Percentiles rank a stretch among this genome's conserved stretches.
Conservation (phyloP, 2,888 invertebrate genomes). For the Amphimallon solstitiale region DNA sequence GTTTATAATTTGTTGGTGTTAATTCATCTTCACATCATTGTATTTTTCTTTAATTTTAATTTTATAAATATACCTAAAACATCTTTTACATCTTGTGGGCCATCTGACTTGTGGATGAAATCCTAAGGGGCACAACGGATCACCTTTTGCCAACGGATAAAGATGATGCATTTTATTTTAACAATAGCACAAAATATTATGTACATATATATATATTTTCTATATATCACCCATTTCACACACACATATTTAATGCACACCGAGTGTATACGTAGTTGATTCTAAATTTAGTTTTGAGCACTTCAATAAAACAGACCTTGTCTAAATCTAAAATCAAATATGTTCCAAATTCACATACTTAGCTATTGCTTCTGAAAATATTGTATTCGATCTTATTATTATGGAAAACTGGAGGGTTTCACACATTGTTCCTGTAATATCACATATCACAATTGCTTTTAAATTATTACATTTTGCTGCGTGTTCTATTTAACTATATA, state of each 20-base stretch:
- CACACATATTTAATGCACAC: slow-evolving; percentile 36
- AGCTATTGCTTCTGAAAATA: slow-evolving; percentile 11
- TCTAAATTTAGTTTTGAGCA: slow-evolving; percentile 51
- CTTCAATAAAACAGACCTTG: slow-evolving; percentile 46
- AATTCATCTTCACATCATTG: neutral
- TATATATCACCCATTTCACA: slow-evolving; percentile 34
- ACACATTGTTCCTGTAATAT: neutral
- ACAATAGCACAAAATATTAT: slow-evolving; percentile 37
- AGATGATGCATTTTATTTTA: slow-evolving; percentile 67
- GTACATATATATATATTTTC: too few species aligned
- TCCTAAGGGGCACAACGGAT: slow-evolving; percentile 89
- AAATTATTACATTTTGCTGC: neutral
- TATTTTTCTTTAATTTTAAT: too few species aligned
- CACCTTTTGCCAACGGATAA: slow-evolving; percentile 83
- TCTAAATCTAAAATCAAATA: slow-evolving; percentile 45
- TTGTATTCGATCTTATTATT: slow-evolving; percentile 7
- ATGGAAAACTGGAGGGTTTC: neutral
- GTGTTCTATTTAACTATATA: neutral
- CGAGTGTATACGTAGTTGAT: slow-evolving; percentile 9
- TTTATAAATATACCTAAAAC: slow-evolving; percentile 77
- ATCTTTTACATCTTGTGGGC: slow-evolving; percentile 93
- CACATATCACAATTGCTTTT: neutral
- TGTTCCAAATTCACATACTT: slow-evolving; percentile 38
- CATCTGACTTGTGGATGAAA: slow-evolving; percentile 95
- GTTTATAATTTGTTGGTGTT: slow-evolving; percentile 33